Conservation (phyloP, 2,797 vertebrate genomes). For the Cynopterus sphinx region DNA sequence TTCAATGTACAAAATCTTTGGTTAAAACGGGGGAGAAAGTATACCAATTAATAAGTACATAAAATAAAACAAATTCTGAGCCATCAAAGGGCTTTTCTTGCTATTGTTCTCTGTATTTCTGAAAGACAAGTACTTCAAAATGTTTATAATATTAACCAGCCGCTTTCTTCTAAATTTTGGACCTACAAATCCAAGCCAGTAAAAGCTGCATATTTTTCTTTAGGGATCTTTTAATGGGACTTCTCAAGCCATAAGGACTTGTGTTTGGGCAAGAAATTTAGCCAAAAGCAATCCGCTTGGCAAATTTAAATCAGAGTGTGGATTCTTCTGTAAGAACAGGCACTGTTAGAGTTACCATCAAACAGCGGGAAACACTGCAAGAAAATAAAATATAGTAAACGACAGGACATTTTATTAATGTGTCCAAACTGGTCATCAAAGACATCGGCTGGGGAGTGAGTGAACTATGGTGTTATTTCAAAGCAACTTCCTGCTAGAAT, state of each 20-base stretch:
- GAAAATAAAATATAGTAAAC: constrained; percentile 66
- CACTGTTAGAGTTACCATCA: constrained; percentile 1
- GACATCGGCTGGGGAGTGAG: constrained; percentile 34
- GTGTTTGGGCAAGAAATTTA: constrained; percentile 29
- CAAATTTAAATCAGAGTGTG: background rate
- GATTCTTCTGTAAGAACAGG: background rate
- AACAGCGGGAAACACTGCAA: constrained; percentile 28
- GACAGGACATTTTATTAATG: constrained; percentile 54
- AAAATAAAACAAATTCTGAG: constrained; percentile 72
- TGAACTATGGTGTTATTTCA: constrained; percentile 70
- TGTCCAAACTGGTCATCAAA: constrained; percentile 59
- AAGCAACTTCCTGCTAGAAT: constrained; percentile 61
- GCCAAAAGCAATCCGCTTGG: background rate
- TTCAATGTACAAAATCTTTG: constrained; percentile 53
- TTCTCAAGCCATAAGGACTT: constrained; percentile 19
- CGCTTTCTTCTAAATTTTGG: constrained; percentile 49
- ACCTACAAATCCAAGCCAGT: constrained; percentile 42
- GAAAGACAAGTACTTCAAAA: constrained; percentile 66
- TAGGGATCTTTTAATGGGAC: constrained; percentile 33
- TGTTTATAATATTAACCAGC: constrained; percentile 66
- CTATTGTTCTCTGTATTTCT: constrained; percentile 65
- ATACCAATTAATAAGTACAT: constrained; percentile 71
- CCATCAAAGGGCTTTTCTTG: constrained; percentile 63
- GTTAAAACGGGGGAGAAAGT: constrained; percentile 65
- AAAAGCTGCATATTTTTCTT: constrained; percentile 46